phyloP scores from a whole-genome alignment of 2,113 vertebrate species.

The Odocoileus hemionus region DNA sequence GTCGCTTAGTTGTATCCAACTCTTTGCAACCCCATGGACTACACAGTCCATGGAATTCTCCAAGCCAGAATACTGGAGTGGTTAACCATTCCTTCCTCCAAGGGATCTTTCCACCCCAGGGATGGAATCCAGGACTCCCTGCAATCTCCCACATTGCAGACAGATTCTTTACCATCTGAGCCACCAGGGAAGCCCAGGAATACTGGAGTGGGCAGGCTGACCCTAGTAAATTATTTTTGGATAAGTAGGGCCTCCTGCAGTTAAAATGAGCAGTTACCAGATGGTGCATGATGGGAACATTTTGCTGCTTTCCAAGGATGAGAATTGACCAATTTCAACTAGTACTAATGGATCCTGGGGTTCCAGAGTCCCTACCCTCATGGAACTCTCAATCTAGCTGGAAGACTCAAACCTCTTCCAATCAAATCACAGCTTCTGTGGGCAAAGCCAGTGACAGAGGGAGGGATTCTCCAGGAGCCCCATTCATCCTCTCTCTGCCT shows the following conservation, averaged over 20 bases:
- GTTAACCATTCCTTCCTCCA: background rate
- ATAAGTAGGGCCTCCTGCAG: background rate
- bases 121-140: background rate
- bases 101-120: background rate
- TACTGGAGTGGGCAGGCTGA: background rate
- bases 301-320: background rate
- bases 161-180: background rate
- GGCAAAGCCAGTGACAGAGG: background rate
- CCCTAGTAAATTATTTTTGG: background rate
- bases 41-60: background rate
- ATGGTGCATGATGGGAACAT: background rate
- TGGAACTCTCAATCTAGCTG: background rate
- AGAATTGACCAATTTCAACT: background rate
- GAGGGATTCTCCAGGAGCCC: background rate
- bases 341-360: background rate
- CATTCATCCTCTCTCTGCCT: background rate
- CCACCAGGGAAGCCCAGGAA: background rate
- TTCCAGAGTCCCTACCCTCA: background rate
- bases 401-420: background rate
- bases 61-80: background rate
- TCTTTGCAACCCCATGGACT: background rate
- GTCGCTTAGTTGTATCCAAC: rapidly evolving
- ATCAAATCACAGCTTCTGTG: background rate
- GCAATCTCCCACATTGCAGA: background rate
- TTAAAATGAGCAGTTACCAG: background rate